phyloP scores from a whole-genome alignment of 2,113 vertebrate genomes.

The Myocastor coypus region DNA sequence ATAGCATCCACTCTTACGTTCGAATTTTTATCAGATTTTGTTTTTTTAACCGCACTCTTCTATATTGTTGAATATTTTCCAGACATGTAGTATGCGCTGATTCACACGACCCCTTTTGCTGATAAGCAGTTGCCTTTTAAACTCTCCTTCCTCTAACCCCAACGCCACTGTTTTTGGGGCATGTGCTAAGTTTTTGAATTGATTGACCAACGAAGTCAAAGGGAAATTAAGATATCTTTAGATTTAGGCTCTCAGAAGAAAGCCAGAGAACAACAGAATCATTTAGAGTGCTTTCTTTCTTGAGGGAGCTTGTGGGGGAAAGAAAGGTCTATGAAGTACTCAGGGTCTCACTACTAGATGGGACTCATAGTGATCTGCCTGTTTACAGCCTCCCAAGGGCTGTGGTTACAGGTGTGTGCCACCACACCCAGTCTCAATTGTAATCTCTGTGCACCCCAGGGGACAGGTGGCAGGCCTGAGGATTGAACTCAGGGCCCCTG shows the following conservation, averaged over 20 bases:
- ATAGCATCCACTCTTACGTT: not conserved
- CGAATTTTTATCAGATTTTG: constrained; percentile 29
- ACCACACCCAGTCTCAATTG: too few relatives aligned
- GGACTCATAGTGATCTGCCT: too few relatives aligned
- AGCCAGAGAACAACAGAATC: not conserved
- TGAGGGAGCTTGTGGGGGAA: too few relatives aligned
- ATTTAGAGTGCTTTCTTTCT: not conserved
- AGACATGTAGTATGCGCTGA: not conserved
- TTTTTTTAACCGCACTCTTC: constrained; percentile 3
- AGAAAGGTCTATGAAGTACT: too few relatives aligned
- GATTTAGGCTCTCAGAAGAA: not conserved
- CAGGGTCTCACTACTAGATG: too few relatives aligned
- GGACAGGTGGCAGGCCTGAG: too few relatives aligned
- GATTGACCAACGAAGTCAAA: not conserved
- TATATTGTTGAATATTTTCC: constrained; percentile 64
- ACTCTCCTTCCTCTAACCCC: constrained; percentile 37
- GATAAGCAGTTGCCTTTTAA: not conserved
- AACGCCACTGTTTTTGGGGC: not conserved
- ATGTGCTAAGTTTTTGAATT: constrained; percentile 19
- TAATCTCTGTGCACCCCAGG: too few relatives aligned
- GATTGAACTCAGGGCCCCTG: too few relatives aligned
- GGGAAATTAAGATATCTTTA: constrained; percentile 10
- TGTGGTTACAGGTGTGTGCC: too few relatives aligned
- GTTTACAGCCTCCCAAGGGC: too few relatives aligned
- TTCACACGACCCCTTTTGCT: constrained; percentile 32